Conservation (phyloP, 2,888 invertebrate species). For the Melipona beecheii region DNA sequence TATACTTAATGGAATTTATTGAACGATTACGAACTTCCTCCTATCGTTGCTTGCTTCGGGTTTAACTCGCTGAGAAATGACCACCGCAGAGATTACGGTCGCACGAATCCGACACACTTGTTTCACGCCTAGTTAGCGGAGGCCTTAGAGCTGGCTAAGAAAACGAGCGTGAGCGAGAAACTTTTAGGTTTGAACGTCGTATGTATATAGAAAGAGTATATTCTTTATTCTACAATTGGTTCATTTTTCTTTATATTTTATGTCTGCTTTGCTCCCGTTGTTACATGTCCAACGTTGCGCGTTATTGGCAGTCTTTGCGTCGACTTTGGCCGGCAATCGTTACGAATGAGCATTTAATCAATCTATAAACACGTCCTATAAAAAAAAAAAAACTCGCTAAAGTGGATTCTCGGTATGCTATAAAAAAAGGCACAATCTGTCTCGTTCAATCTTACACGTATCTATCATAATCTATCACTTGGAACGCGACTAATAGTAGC, state of each 20-base stretch:
- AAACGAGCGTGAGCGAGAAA: background rate
- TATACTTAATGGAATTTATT: conserved; percentile 38
- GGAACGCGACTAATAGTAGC: conserved; percentile 70
- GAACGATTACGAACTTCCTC: conserved; percentile 45
- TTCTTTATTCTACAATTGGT: conserved; percentile 55
- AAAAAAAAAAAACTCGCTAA: conserved; percentile 24
- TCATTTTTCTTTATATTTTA: conserved; percentile 30
- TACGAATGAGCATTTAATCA: conserved; percentile 67
- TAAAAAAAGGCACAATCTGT: conserved; percentile 74
- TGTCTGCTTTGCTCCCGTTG: conserved; percentile 43
- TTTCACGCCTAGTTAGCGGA: no score
- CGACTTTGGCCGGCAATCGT: conserved; percentile 60
- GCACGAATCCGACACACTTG: no score
- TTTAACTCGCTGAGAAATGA: conserved; percentile 31
- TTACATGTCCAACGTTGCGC: conserved; percentile 54
- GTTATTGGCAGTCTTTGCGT: conserved; percentile 77
- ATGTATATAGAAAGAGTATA: conserved; percentile 52
- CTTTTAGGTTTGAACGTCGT: no score
- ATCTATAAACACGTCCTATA: conserved; percentile 24
- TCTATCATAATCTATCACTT: conserved; percentile 77
- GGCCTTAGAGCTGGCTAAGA: background rate
- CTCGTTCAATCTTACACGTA: conserved; percentile 63
- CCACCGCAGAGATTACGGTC: background rate
- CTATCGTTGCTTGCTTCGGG: conserved; percentile 25
- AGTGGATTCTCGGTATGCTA: conserved; percentile 58